Evolutionary conservation across 2,797 vertebrate genomes (phyloP), one percentile per base, ranked within the genome.

Genomic region (Dermochelys coriacea): DNA sequence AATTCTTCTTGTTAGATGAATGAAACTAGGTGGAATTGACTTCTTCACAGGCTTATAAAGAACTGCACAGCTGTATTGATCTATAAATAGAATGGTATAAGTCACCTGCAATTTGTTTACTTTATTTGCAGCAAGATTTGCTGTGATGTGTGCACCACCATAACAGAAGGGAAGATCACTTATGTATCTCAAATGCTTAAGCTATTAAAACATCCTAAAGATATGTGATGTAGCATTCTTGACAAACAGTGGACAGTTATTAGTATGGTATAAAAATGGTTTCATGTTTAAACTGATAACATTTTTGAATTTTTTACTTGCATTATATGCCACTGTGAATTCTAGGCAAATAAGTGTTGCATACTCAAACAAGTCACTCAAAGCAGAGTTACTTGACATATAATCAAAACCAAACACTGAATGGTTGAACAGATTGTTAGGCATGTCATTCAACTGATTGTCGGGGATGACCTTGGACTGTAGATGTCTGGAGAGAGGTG

Each of bases 81-180:
- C 0, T 78, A 31, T 11, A 23, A 4, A 61, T 51, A 34, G 47
- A 78, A 80, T 7, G 2, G 1, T 54, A 1, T 45, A 9, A 5
- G 61, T 29, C 6, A 64, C 8, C 8, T 82, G n/a, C 80, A 57
- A 57, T 1, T 4, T 54, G 2, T 51, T 29, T 45, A 12, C 10
- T 71, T 89, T 8, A 59, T 59, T 75, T 80, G 47, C 51, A 47
- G 50, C 71, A 14, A 8, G 1, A 31, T 1, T 94, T 74, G 80
- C 54, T 77, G 27, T 59, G 57, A 14, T 59, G 11, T 59, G 57
- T 59, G 57, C 11, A 57, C 57, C 57, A 59, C 57, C 12, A 6
- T 31, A 14, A 59, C 31, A 31, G 57, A 14, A 55, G 54, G 57
- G 29, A 31, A 59, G 57, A 31, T 59, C 12, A 59, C 27, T 12